phyloP scores from a whole-genome alignment of 2,113 vertebrate genomes.

The Larimichthys polyactis region DNA sequence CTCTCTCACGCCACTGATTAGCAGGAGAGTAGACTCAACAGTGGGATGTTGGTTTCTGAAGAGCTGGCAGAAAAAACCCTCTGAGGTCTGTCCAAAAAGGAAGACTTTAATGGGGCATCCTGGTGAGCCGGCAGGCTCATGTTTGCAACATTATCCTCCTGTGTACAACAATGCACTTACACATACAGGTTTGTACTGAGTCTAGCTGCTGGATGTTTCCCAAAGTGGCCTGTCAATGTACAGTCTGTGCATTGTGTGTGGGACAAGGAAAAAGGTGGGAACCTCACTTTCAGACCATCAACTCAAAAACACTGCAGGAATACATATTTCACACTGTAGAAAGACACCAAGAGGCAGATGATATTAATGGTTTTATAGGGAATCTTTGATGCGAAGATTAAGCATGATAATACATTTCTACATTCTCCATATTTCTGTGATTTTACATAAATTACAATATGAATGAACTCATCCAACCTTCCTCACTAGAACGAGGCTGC shows the following conservation, averaged over 20 bases:
- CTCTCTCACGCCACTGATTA: slow-evolving; percentile 43
- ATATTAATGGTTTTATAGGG: neutral
- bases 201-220: slow-evolving; percentile 23
- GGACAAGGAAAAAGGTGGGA: neutral
- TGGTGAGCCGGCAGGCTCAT: slow-evolving; percentile 35
- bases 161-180: slow-evolving; percentile 39
- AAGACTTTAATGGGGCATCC: slow-evolving; percentile 55
- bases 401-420: neutral
- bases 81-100: slow-evolving; percentile 42
- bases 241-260: neutral
- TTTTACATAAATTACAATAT: neutral
- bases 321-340: neutral
- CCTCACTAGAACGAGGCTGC: neutral
- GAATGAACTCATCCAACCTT: neutral
- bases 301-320: neutral
- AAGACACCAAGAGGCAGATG: neutral
- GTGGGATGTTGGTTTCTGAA: slow-evolving; percentile 21
- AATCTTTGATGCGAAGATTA: neutral
- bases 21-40: slow-evolving; percentile 51
- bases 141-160: slow-evolving; percentile 52
- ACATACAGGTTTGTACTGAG: slow-evolving; percentile 25
- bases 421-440: neutral
- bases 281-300: neutral
- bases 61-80: slow-evolving; percentile 40
- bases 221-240: slow-evolving; percentile 18